Percentiles rank a stretch among this genome's conserved stretches.
Evolutionary conservation across 2,113 vertebrate species (phyloP).

Genomic region (Eidolon helvum): DNA sequence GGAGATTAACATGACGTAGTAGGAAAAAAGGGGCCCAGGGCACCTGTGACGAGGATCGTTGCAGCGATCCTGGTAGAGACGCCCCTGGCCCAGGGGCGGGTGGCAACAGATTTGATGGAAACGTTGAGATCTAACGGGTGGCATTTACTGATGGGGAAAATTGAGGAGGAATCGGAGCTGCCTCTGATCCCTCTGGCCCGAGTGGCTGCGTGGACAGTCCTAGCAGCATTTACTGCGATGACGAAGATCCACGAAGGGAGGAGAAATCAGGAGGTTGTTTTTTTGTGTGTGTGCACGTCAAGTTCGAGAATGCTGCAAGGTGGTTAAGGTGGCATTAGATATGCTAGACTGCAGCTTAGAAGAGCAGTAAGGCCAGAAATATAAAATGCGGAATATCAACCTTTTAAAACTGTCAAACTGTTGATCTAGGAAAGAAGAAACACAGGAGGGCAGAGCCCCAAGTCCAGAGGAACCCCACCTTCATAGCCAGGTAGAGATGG

Average conservation of each 20-base stretch:
- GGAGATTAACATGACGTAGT: background rate
- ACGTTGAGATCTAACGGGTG: too few species aligned
- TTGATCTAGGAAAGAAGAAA: background rate
- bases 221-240: too few species aligned
- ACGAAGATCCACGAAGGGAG: too few species aligned
- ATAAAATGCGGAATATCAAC: background rate
- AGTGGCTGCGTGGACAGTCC: background rate
- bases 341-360: background rate
- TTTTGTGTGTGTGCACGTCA: background rate
- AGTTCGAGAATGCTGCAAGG: background rate
- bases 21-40: fast-evolving
- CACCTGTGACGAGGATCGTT: too few species aligned
- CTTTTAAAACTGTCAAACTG: background rate
- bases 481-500: background rate
- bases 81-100: background rate
- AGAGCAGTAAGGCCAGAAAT: background rate
- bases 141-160: background rate
- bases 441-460: background rate
- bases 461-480: too few species aligned
- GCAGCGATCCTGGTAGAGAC: too few species aligned
- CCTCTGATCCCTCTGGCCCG: background rate
- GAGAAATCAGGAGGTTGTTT: background rate
- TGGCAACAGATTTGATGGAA: background rate
- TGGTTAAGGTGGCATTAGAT: background rate
- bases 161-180: background rate